phyloP scores from a whole-genome alignment of 2,888 invertebrate genomes.

The Campoplex nolae region DNA sequence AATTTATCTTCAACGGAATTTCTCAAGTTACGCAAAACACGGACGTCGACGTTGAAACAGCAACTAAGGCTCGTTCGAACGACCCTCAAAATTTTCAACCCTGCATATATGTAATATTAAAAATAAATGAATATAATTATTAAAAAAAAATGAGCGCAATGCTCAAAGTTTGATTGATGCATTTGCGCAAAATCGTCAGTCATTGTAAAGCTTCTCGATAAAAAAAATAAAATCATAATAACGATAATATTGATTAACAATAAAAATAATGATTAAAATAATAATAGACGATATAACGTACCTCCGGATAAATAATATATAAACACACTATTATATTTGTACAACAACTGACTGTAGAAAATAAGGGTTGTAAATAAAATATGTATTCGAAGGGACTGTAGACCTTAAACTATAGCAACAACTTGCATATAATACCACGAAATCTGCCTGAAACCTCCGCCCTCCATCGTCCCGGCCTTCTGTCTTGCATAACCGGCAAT shows the following conservation, averaged over 20 bases:
- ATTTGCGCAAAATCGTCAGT: constrained; percentile 31
- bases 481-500: constrained; percentile 67
- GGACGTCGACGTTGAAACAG: neutral
- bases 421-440: constrained; percentile 57
- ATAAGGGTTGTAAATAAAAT: constrained; percentile 75
- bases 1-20: neutral
- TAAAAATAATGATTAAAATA: constrained; percentile 22
- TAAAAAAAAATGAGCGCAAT: neutral
- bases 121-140: neutral
- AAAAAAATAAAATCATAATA: constrained; percentile 31
- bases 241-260: neutral
- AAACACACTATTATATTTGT: constrained; percentile 76
- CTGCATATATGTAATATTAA: neutral
- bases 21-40: neutral
- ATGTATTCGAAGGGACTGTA: constrained; percentile 66
- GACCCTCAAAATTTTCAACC: neutral
- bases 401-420: constrained; percentile 17
- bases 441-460: constrained; percentile 3
- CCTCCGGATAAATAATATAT: constrained; percentile 61
- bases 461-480: neutral
- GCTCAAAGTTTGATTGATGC: constrained; percentile 31
- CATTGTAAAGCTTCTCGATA: constrained; percentile 44
- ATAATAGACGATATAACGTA: constrained; percentile 39
- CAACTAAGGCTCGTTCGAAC: neutral
- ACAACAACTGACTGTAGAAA: constrained; percentile 70